Evolutionary conservation across 2,113 vertebrate genomes (phyloP).

Genomic region (Tor tambroides): DNA sequence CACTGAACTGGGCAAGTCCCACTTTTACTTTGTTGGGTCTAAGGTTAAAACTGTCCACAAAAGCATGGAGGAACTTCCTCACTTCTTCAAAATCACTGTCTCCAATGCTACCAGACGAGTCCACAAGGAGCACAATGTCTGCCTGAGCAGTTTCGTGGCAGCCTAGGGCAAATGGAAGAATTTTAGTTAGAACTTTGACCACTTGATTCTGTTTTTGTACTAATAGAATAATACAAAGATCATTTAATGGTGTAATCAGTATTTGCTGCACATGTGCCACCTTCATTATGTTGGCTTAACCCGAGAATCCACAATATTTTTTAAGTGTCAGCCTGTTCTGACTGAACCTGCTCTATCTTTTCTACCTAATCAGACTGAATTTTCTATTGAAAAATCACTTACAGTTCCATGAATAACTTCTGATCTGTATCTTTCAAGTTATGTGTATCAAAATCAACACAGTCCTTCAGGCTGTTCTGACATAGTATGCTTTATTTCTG

Average conservation of each 20-base stretch:
- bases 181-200: background rate
- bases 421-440: background rate
- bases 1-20: conserved; percentile 80
- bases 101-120: conserved; percentile 78
- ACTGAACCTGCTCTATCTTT: background rate
- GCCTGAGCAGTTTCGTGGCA: conserved; percentile 75
- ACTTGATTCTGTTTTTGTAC: background rate
- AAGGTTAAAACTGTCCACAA: conserved; percentile 75
- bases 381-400: background rate
- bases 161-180: conserved; percentile 61
- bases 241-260: background rate
- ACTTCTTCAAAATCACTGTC: conserved; percentile 74
- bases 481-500: background rate
- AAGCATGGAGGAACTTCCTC: conserved; percentile 70
- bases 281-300: background rate
- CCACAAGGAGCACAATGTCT: conserved; percentile 83
- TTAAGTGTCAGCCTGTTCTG: background rate
- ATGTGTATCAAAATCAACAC: background rate
- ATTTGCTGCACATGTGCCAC: background rate
- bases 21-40: conserved; percentile 72
- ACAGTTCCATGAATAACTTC: background rate
- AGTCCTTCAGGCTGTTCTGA: no score
- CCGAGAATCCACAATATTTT: background rate
- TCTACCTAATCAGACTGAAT: background rate
- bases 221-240: background rate